These are phyloP conservation scores for Cerastis leucographa DNA, from an alignment of 2,888 invertebrate genomes.

Conservation along the genomic window DNA sequence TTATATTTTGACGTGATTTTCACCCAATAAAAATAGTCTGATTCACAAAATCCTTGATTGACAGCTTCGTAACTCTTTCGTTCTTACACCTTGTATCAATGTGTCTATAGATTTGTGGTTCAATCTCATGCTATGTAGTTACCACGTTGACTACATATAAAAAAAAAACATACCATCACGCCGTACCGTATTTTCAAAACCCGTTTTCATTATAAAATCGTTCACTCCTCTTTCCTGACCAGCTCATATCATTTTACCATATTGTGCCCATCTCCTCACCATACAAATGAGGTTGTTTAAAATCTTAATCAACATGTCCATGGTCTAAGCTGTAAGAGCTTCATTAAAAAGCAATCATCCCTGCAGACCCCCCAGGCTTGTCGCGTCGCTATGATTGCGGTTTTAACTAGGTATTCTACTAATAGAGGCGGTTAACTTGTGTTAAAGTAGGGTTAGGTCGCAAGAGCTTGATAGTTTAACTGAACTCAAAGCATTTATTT, in stretches of 20 bases:
- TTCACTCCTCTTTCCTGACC: background rate
- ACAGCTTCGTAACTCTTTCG: no score
- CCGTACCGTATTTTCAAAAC: background rate
- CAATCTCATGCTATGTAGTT: background rate
- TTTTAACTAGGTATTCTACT: slow-evolving; percentile 32
- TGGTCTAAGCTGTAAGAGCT: slow-evolving; percentile 25
- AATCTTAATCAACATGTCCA: slow-evolving; percentile 51
- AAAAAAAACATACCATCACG: no score
- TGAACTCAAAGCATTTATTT: background rate
- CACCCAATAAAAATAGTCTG: no score
- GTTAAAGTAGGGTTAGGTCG: background rate
- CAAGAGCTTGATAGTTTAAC: background rate
- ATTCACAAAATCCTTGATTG: no score
- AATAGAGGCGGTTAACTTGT: background rate
- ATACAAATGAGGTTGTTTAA: slow-evolving; percentile 44
- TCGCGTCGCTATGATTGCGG: slow-evolving; percentile 39
- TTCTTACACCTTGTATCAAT: no score
- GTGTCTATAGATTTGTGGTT: no score
- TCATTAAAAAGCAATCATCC: slow-evolving; percentile 64
- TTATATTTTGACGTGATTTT: no score
- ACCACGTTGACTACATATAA: background rate
- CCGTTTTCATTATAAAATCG: background rate
- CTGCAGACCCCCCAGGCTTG: slow-evolving; percentile 6
- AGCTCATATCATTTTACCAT: background rate
- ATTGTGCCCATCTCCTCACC: background rate